A percentile compares a stretch with the other conserved stretches of the same genome.
These are phyloP conservation scores for Unio delphinus DNA, from an alignment of 2,888 invertebrate species.

Conservation along the genomic window DNA sequence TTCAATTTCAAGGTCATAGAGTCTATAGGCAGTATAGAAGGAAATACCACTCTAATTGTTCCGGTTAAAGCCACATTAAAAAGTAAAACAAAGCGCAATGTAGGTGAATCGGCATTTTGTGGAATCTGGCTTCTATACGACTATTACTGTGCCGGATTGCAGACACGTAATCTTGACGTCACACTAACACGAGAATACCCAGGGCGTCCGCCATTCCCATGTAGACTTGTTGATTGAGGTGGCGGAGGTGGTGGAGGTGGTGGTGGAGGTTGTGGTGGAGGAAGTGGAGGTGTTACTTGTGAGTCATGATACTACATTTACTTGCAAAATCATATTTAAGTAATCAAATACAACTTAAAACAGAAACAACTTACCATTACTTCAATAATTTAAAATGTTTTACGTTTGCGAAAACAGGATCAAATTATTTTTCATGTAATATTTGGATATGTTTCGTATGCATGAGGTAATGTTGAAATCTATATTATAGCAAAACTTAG, in stretches of 20 bases:
- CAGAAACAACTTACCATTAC: no score
- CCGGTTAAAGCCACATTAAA: constrained; percentile 27
- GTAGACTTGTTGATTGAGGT: constrained; percentile 10
- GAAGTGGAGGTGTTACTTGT: constrained; percentile 13
- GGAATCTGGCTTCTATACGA: constrained; percentile 26
- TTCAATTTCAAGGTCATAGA: constrained; percentile 10
- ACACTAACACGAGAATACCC: constrained; percentile 25
- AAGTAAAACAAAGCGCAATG: constrained; percentile 12
- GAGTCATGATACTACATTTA: neutral
- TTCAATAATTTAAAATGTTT: no score
- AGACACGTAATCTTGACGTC: constrained; percentile 14
- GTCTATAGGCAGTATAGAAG: constrained; percentile 25
- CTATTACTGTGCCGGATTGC: constrained; percentile 23
- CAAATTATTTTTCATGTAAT: no score
- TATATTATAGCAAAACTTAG: no score
- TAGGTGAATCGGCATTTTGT: constrained; percentile 10
- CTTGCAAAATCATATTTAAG: no score
- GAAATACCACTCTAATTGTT: constrained; percentile 29
- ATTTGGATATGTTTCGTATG: no score
- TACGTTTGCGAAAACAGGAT: no score
- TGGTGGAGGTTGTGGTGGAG: neutral
- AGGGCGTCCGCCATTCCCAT: constrained; percentile 24
- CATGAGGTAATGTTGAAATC: no score
- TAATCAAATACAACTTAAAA: no score
- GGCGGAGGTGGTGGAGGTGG: constrained; percentile 13